These are phyloP conservation scores for Ascidia mentula DNA, from an alignment of 23 tunicate genomes.

Conservation along the genomic window DNA sequence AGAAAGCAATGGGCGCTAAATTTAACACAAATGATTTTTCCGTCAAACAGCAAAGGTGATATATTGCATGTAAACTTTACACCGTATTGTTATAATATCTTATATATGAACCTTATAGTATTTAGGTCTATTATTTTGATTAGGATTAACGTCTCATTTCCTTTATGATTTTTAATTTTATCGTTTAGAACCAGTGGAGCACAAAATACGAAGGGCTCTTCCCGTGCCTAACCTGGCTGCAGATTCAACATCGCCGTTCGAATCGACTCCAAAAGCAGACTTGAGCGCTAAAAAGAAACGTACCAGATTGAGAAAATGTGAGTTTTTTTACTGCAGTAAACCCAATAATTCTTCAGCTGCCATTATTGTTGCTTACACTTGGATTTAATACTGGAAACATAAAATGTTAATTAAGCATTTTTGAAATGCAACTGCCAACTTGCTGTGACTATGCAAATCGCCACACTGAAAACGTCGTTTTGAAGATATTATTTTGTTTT, in stretches of 20 bases:
- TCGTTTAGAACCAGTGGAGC: neutral
- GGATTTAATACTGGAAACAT: too few relatives aligned
- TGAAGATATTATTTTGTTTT: too few relatives aligned
- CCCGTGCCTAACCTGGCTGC: constrained; percentile 23
- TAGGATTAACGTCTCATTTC: neutral
- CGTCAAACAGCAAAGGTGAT: neutral
- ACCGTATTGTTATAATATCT: neutral
- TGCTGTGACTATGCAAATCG: too few relatives aligned
- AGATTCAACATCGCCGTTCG: constrained; percentile 19
- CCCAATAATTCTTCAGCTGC: too few relatives aligned
- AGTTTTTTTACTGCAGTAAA: neutral
- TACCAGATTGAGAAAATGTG: constrained; percentile 16
- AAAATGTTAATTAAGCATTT: too few relatives aligned
- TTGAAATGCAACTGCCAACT: too few relatives aligned
- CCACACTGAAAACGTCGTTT: too few relatives aligned
- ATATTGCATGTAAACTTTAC: neutral
- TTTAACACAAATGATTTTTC: neutral
- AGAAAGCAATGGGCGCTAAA: neutral
- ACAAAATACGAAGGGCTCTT: constrained; percentile 11
- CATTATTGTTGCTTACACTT: too few relatives aligned
- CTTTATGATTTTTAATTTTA: neutral
- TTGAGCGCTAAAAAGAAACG: constrained; percentile 1
- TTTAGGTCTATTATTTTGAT: neutral
- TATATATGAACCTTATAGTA: neutral
- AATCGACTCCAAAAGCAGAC: constrained; percentile 16